Evolutionary conservation across 2,113 vertebrate genomes (phyloP), one percentile per base, ranked within the genome.

Genomic region (Tamias sibiricus): DNA sequence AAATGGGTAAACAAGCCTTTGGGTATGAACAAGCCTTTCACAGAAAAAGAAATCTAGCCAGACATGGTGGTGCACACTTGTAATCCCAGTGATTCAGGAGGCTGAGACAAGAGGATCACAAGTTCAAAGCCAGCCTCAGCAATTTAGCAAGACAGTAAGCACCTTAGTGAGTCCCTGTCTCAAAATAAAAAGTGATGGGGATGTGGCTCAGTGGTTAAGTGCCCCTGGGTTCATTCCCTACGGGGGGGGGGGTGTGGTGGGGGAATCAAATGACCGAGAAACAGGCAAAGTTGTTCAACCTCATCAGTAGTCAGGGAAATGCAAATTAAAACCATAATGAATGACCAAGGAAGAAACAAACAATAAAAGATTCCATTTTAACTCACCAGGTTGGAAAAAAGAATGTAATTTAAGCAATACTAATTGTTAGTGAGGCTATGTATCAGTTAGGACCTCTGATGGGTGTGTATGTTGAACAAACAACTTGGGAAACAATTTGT

Each of bases 251-350:
- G n/a, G n/a, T n/a, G n/a, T n/a, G n/a, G n/a, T n/a, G n/a, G n/a
- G n/a, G n/a, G n/a, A n/a, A 19, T 57, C 54, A 57, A 77, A 92
- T 89, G 32, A 84, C 57, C 76, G 84, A 83, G 44, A 66, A 76
- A 79, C 30, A 24, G 90, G 85, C 90, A 89, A 90, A 82, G 11
- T 81, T 97, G 49, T 3, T 80, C 68, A 96, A 20, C 16, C 26
- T 94, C 74, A 85, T 92, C 75, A 62, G n/a, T 40, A 86, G 76
- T 82, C 74, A 40, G 30, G n/a, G 74, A 96, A 71, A 71, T 71
- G 89, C 44, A 90, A 93, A 52, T 79, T 49, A 93, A 95, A 95
- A 77, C 52, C 69, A 90, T 32, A 77, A 28, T 66, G 71, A 90
- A 79, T 91, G 66, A 88, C 62, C 37, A 9, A 19, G 14, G 13